These are phyloP conservation scores for Zosterops lateralis DNA, from an alignment of 2,113 vertebrate genomes.

Conservation along the genomic window DNA sequence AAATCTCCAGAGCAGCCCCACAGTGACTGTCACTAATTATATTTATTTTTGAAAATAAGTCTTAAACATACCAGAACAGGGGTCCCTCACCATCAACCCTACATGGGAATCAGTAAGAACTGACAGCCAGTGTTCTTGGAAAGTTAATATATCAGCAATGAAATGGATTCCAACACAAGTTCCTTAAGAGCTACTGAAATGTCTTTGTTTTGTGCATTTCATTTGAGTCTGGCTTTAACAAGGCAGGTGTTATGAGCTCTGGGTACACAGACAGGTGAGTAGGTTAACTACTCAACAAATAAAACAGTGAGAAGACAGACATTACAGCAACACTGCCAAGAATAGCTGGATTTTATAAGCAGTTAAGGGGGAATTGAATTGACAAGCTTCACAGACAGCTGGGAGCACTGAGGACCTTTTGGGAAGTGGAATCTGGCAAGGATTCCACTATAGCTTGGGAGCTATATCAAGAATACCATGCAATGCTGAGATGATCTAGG, in stretches of 20 bases:
- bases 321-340: neutral
- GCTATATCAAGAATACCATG: neutral
- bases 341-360: neutral
- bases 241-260: neutral
- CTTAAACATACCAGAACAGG: neutral
- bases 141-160: neutral
- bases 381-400: neutral
- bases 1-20: neutral
- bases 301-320: neutral
- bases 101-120: fast-evolving
- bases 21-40: neutral
- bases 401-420: neutral
- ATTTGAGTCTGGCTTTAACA: neutral
- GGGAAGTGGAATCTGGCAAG: neutral
- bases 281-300: neutral
- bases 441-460: neutral
- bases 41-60: neutral
- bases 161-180: neutral
- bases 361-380: neutral
- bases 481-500: neutral
- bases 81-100: neutral
- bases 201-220: neutral
- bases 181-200: neutral
- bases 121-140: fast-evolving
- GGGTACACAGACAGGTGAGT: neutral